Evolutionary conservation across 1,140 invertebrate species (phyloP).

Genomic region (Dinothrombium tinctorium): DNA sequence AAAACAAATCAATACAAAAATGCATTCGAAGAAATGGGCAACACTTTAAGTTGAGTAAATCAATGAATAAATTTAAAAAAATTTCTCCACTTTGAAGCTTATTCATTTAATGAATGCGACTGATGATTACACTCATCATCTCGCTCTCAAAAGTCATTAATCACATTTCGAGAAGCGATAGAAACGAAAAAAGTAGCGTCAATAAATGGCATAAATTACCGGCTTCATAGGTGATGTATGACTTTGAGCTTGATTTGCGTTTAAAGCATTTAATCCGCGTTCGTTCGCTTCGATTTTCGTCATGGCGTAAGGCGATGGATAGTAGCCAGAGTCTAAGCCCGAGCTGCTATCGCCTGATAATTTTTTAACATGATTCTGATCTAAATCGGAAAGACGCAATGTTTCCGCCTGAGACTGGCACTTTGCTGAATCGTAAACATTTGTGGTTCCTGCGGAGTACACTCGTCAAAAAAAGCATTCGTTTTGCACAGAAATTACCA

Average conservation of each 20-base stretch:
- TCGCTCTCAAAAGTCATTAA: too few species aligned
- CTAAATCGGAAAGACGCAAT: background rate
- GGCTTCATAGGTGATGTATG: background rate
- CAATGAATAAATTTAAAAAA: too few species aligned
- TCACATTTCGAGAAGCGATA: too few species aligned
- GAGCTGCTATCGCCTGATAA: background rate
- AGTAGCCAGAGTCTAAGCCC: slow-evolving; percentile 5
- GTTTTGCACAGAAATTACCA: background rate
- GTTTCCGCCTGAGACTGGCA: background rate
- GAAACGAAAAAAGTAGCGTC: too few species aligned
- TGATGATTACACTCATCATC: too few species aligned
- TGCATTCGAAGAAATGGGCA: too few species aligned
- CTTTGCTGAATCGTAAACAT: slow-evolving; percentile 1
- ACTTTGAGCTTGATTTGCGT: background rate
- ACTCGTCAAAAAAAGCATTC: background rate
- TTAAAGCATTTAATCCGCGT: background rate
- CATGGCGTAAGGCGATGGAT: slow-evolving; percentile 12
- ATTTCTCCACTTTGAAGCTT: too few species aligned
- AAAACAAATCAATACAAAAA: too few species aligned
- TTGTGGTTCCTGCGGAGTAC: background rate
- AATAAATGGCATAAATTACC: too few species aligned
- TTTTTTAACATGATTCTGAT: slow-evolving; percentile 1
- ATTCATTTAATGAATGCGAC: too few species aligned
- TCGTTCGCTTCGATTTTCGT: slow-evolving; percentile 6
- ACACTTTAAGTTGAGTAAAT: too few species aligned